A percentile compares a stretch with the other conserved stretches of the same genome.
Conservation (phyloP, 2,797 vertebrate genomes). For the Macropodus opercularis region DNA sequence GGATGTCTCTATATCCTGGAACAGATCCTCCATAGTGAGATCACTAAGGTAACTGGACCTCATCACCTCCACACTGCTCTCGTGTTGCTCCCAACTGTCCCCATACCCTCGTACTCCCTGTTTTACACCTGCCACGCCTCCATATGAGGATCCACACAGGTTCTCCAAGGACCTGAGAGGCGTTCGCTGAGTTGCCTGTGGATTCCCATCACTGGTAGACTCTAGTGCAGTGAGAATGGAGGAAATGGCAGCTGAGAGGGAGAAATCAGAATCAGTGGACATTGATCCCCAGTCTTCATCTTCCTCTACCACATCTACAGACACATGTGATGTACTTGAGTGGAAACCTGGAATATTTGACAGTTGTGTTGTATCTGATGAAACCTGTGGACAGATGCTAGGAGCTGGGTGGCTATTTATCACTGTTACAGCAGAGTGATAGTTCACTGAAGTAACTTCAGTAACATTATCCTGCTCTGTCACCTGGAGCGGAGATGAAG, state of each 20-base stretch:
- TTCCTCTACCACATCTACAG: slow-evolving; percentile 29
- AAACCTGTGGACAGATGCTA: slow-evolving; percentile 7
- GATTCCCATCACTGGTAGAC: slow-evolving; percentile 62
- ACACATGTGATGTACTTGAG: slow-evolving; percentile 10
- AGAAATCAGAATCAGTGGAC: slow-evolving; percentile 82
- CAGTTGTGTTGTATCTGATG: slow-evolving; percentile 7
- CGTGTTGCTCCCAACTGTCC: slow-evolving; percentile 40
- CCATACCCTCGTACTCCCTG: slow-evolving; percentile 35
- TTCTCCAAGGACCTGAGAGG: slow-evolving; percentile 78
- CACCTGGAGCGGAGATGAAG: slow-evolving; percentile 4
- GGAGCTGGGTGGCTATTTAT: slow-evolving; percentile 5
- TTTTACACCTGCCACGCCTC: slow-evolving; percentile 19
- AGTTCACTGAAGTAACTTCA: background rate
- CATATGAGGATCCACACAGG: slow-evolving; percentile 39
- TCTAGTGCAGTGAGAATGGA: slow-evolving; percentile 83
- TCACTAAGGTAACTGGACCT: slow-evolving; percentile 77
- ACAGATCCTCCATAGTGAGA: slow-evolving; percentile 81
- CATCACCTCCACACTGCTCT: slow-evolving; percentile 75
- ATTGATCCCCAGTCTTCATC: slow-evolving; percentile 77
- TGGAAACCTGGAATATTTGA: slow-evolving; percentile 15
- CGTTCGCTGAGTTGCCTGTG: slow-evolving; percentile 49
- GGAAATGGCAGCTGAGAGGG: slow-evolving; percentile 82
- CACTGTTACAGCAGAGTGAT: background rate
- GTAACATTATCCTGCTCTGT: slow-evolving; percentile 6
- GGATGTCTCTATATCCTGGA: slow-evolving; percentile 85